Evolutionary conservation across 1,140 invertebrate genomes (phyloP), one percentile per base, ranked within the genome.

Genomic region (Mactra quadrangularis): DNA sequence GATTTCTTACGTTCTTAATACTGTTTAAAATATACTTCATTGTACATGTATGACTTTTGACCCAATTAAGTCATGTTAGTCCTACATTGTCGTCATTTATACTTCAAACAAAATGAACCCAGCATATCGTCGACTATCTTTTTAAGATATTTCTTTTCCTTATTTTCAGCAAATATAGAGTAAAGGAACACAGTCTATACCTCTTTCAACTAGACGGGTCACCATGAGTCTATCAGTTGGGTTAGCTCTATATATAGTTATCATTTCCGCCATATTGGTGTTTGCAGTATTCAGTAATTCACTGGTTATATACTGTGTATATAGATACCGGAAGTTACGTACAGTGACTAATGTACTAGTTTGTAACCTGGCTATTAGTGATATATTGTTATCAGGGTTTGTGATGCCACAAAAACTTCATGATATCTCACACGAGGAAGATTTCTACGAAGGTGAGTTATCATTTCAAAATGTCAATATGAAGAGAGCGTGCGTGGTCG

Each of bases 311-410:
- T 94, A 96, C 1, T 97, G 96, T 0, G 92, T 97, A 38, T 94
- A 96, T 0, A 95, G 95, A 86, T 96, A 97, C 90, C 95, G 95
- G 84, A 93, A 96, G 85, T 97, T 97, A 96, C 94, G 96, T 68
- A 97, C 96, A 0, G 96, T 97, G 1, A 97, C 97, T 4, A 97
- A 97, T 90, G 95, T 97, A 2, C 97, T 97, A 91, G 94, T 97
- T 29, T 94, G 97, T 27, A 97, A 97, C 93, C 93, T 97, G 94
- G 95, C 92, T 33, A 53, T 92, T 29, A 91, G 91, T 76, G 97
- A 97, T 92, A 95, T 98, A 64, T 92, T 97, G 4, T 94, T 97
- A 35, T 96, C 96, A 7, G 96, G 97, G 0, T 96, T 97, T 88
- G 97, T 97, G 87, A 96, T 97, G 94, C 97, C 97, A 0, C 87